Percentiles rank a stretch among this genome's conserved stretches.
These are phyloP conservation scores for Pterocles burchelli DNA, from an alignment of 2,113 vertebrate genomes.

Conservation along the genomic window DNA sequence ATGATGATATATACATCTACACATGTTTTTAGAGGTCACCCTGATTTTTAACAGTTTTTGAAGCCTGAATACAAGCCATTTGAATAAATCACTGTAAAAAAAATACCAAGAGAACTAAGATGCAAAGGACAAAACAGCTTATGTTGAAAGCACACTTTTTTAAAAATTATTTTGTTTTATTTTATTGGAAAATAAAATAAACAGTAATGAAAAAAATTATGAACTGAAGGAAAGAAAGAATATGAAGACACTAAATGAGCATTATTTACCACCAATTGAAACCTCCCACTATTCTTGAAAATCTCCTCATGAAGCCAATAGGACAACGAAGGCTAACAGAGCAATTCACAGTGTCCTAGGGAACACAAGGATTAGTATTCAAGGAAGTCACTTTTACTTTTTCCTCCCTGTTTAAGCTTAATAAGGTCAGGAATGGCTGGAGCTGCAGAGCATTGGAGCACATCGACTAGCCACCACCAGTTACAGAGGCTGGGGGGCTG, in stretches of 20 bases:
- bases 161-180: too few relatives aligned
- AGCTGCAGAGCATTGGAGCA: background rate
- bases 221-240: background rate
- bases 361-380: slow-evolving; percentile 8
- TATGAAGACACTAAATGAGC: background rate
- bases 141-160: background rate
- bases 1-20: background rate
- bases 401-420: background rate
- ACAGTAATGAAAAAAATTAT: background rate
- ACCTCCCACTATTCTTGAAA: background rate
- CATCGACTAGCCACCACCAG: rapidly evolving
- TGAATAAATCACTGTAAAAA: background rate
- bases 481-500: background rate
- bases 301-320: background rate
- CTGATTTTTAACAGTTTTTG: background rate
- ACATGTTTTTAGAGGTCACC: background rate
- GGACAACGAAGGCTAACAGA: background rate
- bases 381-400: background rate
- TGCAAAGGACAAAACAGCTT: background rate
- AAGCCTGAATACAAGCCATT: background rate
- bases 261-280: background rate
- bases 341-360: background rate
- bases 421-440: background rate
- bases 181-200: background rate
- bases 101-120: background rate